Base-by-base conservation (phyloP, 1,140 invertebrate genomes). In the Patella vulgata region DNA sequence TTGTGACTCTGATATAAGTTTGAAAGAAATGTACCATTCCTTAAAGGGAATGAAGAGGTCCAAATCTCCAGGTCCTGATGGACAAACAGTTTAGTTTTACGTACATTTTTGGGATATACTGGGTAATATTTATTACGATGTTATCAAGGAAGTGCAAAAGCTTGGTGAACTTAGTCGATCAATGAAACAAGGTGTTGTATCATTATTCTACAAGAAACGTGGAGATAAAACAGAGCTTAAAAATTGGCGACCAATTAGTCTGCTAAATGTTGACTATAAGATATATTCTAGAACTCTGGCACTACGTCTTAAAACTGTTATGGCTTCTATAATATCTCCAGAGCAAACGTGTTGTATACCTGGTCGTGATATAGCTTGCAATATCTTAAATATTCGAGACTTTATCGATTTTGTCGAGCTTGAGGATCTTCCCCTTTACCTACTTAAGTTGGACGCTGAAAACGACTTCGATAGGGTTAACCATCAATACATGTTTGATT, bases 201-300 rank as follows among this genome's bases (percentile, higher is more conserved):
- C n/a, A n/a, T n/a, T n/a, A n/a, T n/a, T n/a, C n/a, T n/a, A n/a
- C n/a, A n/a, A n/a, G n/a, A n/a, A n/a, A n/a, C n/a, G n/a, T n/a
- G n/a, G n/a, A n/a, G n/a, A n/a, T n/a, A n/a, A n/a, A n/a, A n/a
- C n/a, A n/a, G n/a, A n/a, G n/a, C n/a, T n/a, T n/a, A n/a, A n/a
- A n/a, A n/a, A 66, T 21, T 64, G 39, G 23, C 52, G 62, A 58
- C 62, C 62, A 1, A 55, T 54, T 17, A 28, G n/a, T 23, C 51
- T 66, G 9, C 36, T 66, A 42, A 43, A 43, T 46, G 64, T 66
- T 9, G 59, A 67, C 54, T 59, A 60, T 40, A 60, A 50, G 25
- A 60, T 55, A 19, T 43, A 50, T 33, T 40, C 51, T 25, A 48
- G 54, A 31, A 42, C 54, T 17, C 47, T 67, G 47, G 50, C 46